Evolutionary conservation across 2,113 vertebrate genomes (phyloP), one percentile per base, ranked within the genome.

Genomic region (Hemibagrus wyckioides): DNA sequence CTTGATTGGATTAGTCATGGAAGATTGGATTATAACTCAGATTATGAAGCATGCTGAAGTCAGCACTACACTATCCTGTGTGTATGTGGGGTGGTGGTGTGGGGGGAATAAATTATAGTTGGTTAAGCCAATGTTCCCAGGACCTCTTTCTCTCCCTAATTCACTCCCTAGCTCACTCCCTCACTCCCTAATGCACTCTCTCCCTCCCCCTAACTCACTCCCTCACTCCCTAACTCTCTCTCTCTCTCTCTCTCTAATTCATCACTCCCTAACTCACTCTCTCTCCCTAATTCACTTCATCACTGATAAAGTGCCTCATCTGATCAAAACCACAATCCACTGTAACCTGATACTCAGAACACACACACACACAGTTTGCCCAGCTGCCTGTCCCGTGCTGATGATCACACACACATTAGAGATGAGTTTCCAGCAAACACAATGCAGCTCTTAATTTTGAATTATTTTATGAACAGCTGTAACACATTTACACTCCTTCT

Each of bases 321-420:
- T 76, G 73, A 48, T 76, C 44, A 15, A 50, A 28, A n/a, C 75
- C 75, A 50, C 75, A 77, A 50, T 50, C 75, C 41, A 76, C 73
- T 48, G 73, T 48, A 76, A 76, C 23, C 75, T n/a, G 44, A 77
- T 77, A 48, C 25, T n/a, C 41, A 21, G 21, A 73, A 9, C 2
- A 36, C 33, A 69, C 61, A 63, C 61, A 76, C 71, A 76, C 71
- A 48, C 23, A 73, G 79, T 81, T 59, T 81, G 25, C 52, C 25
- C 79, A 81, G 79, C 79, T 81, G 79, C 54, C 28, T 23, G 52
- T 56, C 50, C 79, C 33, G 3, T 7, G 6, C 30, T 81, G 79
- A 81, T 56, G 41, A 76, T 76, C 41, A 48, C 73, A 81, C 54
- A 81, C 54, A 56, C n/a, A n/a, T 48, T 28, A 69, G 2, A 69